phyloP scores from a whole-genome alignment of 2,888 invertebrate genomes.

The Lordiphosa andalusiaca region DNA sequence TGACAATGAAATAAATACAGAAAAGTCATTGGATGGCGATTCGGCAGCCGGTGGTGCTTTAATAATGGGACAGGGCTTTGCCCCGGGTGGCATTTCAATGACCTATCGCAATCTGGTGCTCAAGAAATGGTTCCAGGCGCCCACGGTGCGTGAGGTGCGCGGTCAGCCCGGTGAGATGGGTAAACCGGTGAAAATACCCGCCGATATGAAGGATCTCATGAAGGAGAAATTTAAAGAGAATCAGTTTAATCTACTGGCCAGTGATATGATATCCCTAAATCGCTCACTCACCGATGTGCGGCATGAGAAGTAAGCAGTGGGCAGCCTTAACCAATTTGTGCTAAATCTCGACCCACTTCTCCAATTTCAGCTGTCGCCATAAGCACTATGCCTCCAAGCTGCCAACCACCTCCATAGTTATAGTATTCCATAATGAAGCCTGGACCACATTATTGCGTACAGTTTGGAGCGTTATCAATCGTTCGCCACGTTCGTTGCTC shows the following conservation, averaged over 20 bases:
- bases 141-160: constrained; percentile 84
- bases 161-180: constrained; percentile 95
- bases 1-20: constrained; percentile 80
- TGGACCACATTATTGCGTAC: constrained; percentile 98
- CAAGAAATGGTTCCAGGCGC: constrained; percentile 88
- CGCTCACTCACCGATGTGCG: constrained; percentile 96
- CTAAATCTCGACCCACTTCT: too few relatives aligned
- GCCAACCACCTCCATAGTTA: constrained; percentile 97
- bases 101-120: constrained; percentile 81
- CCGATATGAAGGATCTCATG: constrained; percentile 92
- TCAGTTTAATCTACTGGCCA: constrained; percentile 98
- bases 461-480: constrained; percentile 97
- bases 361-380: constrained; percentile 86
- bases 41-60: constrained; percentile 43
- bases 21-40: constrained; percentile 77
- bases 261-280: constrained; percentile 98
- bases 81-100: constrained; percentile 76
- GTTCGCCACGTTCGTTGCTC: constrained; percentile 92
- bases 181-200: constrained; percentile 93
- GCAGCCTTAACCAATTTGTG: too few relatives aligned
- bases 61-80: constrained; percentile 70
- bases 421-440: constrained; percentile 99
- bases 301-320: constrained; percentile 85
- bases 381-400: constrained; percentile 89
- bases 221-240: constrained; percentile 98